These are phyloP conservation scores for Ceyx cyanopectus DNA, from an alignment of 2,113 vertebrate genomes.

Conservation along the genomic window DNA sequence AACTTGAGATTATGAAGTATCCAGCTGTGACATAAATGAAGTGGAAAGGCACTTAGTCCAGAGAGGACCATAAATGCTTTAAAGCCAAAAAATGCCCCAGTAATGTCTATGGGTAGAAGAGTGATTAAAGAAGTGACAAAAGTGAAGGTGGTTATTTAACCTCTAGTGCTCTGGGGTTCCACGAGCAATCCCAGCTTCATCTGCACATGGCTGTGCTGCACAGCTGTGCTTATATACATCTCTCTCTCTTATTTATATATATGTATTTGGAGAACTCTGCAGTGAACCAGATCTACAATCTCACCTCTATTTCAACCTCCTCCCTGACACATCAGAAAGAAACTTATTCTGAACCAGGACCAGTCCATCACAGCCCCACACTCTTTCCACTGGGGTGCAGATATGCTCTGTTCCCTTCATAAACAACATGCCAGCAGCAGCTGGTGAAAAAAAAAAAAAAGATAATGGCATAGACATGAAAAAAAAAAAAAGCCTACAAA, in stretches of 20 bases:
- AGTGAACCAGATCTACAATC: not conserved
- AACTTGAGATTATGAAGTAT: conserved; percentile 46
- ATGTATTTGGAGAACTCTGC: fast-evolving
- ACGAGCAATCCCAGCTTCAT: not conserved
- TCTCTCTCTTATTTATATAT: fast-evolving
- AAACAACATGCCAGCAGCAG: fast-evolving
- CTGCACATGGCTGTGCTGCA: not conserved
- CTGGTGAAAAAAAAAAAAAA: not conserved
- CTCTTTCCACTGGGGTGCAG: not conserved
- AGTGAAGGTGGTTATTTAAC: not conserved
- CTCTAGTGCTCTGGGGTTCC: not conserved
- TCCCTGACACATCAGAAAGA: not conserved
- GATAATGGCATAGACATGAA: not conserved
- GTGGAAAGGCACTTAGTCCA: conserved; percentile 47
- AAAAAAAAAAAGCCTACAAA: not conserved
- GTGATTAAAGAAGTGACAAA: not conserved
- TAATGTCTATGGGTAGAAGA: not conserved
- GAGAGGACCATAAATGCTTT: not conserved
- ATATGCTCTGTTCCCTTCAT: not conserved
- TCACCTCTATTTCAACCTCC: not conserved
- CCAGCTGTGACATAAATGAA: conserved; percentile 50
- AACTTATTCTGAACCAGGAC: not conserved
- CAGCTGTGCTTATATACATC: not conserved
- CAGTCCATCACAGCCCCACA: fast-evolving
- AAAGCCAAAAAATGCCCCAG: conserved; percentile 17